Base-by-base conservation (phyloP, 2,888 invertebrate species). In the Chirona hameri region DNA sequence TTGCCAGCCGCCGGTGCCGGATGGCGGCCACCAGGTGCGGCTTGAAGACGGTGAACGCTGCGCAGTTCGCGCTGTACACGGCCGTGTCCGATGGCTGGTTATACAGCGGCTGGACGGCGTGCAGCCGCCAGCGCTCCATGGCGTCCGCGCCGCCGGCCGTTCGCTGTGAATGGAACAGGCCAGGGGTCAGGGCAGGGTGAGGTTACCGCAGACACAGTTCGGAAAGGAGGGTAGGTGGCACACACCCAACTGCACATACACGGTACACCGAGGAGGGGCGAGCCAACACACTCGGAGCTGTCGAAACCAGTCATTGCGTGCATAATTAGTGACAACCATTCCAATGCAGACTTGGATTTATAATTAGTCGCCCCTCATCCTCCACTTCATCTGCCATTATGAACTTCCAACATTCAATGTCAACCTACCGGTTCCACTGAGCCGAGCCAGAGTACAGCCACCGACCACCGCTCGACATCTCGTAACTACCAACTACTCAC, bases 61-160 rank as follows among this genome's bases (percentile, higher is more conserved):
- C 90, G 85, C 94, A 93, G 88, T 97, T 94, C 87, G 95, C 94
- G 88, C 95, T 94, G 88, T 96, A 95, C 3, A 94, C 91, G 82
- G 92, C 91, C 4, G 95, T 93, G 89, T 99, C 98, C 84, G 95
- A 93, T 1, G 98, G 98, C 90, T 99, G 98, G 90, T 98, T 97
- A 90, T 98, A 99, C 82, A 98, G 90, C 81, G 98, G 98, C 91
- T 95, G 91, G 48, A 21, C 72, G 39, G 48, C 31, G 52, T 24
- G 24, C 24, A 39, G 79, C 18, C n/a, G 48, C 79, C 79, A n/a
- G 7, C 60, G 60, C 21, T 21, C 39, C 21, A 21, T 21, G 27
- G 21, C 39, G 14, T 7, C 39, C 76, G 18, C 39, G 14, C 0
- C 39, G 39, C 3, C 27, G 14, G 69, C 69, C 69, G 27, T 31